These are phyloP conservation scores for Brachypalpus laphriformis DNA, from an alignment of 2,888 invertebrate genomes.

Conservation along the genomic window DNA sequence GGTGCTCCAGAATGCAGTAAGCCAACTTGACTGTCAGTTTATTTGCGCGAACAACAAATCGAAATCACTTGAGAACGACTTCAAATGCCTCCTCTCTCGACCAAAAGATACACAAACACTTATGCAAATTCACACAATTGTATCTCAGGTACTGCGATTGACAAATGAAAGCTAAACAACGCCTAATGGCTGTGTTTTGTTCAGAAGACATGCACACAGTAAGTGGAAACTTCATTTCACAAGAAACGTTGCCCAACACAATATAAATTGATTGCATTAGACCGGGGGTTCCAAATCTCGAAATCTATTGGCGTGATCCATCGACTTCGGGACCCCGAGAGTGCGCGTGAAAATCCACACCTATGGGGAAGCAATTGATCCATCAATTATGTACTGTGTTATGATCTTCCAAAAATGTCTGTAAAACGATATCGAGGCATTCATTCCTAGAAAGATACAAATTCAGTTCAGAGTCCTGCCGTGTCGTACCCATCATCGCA, in stretches of 20 bases:
- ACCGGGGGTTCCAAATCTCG: constrained; percentile 33
- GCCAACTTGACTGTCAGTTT: constrained; percentile 10
- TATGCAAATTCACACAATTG: constrained; percentile 32
- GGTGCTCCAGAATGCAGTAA: constrained; percentile 39
- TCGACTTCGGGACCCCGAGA: constrained; percentile 58
- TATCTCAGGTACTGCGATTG: constrained; percentile 28
- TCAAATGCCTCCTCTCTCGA: not conserved
- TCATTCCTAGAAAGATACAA: constrained; percentile 37
- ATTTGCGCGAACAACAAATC: constrained; percentile 35
- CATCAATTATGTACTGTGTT: constrained; percentile 58
- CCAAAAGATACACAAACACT: constrained; percentile 14
- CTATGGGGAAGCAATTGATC: constrained; percentile 68
- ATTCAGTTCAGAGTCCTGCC: constrained; percentile 66
- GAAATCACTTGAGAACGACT: constrained; percentile 18
- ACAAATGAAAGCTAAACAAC: constrained; percentile 66
- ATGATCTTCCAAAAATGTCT: constrained; percentile 56
- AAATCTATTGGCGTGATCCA: constrained; percentile 58
- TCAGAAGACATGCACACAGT: constrained; percentile 43
- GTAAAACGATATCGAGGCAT: constrained; percentile 40
- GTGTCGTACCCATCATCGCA: constrained; percentile 55
- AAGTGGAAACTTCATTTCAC: constrained; percentile 35
- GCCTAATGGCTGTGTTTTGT: constrained; percentile 62
- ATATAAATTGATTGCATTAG: constrained; percentile 68
- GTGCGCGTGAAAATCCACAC: constrained; percentile 73
- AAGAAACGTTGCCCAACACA: constrained; percentile 60